Conservation (phyloP, 2,113 vertebrate species). For the Pluvialis apricaria region DNA sequence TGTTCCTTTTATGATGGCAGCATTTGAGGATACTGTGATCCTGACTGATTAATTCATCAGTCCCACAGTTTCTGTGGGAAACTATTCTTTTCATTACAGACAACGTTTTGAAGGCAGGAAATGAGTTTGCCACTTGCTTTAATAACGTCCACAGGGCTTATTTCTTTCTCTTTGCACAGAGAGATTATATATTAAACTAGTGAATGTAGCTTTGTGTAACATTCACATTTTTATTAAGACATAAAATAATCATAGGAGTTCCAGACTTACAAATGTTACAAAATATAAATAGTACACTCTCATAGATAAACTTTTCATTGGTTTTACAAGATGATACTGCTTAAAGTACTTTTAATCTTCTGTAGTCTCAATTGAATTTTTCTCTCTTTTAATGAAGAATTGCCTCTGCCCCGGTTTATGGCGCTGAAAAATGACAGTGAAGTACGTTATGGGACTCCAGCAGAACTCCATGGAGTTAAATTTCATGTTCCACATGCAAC, state of each 20-base stretch:
- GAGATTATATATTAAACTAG: not conserved
- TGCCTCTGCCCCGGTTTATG: slow-evolving; percentile 87
- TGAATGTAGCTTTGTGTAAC: not conserved
- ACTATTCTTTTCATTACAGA: slow-evolving; percentile 11
- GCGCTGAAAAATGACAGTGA: slow-evolving; percentile 83
- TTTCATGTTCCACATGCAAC: slow-evolving; percentile 72
- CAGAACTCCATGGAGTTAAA: slow-evolving; percentile 75
- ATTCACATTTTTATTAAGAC: not conserved
- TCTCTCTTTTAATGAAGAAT: slow-evolving; percentile 75
- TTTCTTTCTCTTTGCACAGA: not conserved
- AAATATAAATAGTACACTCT: not conserved
- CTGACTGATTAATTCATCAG: not conserved
- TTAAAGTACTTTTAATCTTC: slow-evolving; percentile 11
- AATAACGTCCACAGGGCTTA: not conserved
- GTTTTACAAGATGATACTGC: not conserved
- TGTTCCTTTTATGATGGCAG: slow-evolving; percentile 7
- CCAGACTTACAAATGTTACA: not conserved
- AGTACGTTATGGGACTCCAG: slow-evolving; percentile 69
- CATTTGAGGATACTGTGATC: not conserved
- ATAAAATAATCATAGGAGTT: not conserved
- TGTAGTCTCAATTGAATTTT: slow-evolving; percentile 48
- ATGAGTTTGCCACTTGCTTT: not conserved
- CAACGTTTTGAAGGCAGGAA: slow-evolving; percentile 26
- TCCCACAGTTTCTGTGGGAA: not conserved
- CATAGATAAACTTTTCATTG: not conserved